phyloP scores from a whole-genome alignment of 2,797 vertebrate genomes.

The Catostomus latipinnis region DNA sequence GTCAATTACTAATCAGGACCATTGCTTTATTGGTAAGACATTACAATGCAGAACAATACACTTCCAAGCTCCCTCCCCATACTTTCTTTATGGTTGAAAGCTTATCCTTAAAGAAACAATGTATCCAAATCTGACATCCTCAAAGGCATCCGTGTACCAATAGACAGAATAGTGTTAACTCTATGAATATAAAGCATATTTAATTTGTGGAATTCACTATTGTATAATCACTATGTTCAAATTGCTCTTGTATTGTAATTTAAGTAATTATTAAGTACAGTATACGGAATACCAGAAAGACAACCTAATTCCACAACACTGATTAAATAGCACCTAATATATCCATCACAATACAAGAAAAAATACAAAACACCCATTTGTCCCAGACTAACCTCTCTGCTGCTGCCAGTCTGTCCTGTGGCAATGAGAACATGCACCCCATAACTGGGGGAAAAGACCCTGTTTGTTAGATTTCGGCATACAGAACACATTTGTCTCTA shows the following conservation, averaged over 20 bases:
- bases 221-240: no score
- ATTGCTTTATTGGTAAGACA: no score
- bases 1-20: no score
- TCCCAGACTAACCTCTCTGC: constrained; percentile 53
- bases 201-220: not conserved
- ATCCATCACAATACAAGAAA: not conserved
- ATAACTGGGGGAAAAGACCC: constrained; percentile 35
- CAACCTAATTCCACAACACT: not conserved
- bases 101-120: no score
- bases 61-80: no score
- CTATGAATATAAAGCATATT: not conserved
- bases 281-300: no score
- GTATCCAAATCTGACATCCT: no score
- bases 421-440: constrained; percentile 55
- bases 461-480: not conserved
- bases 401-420: constrained; percentile 49
- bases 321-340: not conserved
- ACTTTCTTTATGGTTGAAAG: no score
- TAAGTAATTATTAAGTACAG: no score
- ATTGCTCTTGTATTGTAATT: not conserved
- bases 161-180: not conserved
- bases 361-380: not conserved
- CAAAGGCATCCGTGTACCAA: not conserved
- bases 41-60: no score
- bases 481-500: not conserved